phyloP scores from a whole-genome alignment of 2,888 invertebrate species.

The Tethea ocularis region DNA sequence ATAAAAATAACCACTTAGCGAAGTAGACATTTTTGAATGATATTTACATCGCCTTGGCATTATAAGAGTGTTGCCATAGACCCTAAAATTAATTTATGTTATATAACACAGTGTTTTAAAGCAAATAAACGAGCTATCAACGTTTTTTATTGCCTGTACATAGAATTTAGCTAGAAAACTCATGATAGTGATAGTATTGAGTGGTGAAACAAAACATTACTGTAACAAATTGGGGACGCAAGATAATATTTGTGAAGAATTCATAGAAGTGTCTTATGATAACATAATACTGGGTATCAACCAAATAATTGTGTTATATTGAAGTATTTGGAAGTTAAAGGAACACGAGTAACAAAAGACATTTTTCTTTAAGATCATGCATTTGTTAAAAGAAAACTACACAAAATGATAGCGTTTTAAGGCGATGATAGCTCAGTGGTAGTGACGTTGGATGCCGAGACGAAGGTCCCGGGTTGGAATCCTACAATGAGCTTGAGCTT shows the following conservation, averaged over 20 bases:
- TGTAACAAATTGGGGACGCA: not conserved
- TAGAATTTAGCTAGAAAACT: constrained; percentile 2
- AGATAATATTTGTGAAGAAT: not conserved
- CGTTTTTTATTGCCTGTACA: not conserved
- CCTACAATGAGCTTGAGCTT: no score
- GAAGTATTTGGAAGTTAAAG: no score
- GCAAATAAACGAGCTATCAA: not conserved
- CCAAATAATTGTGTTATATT: not conserved
- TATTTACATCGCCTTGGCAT: not conserved
- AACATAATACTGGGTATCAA: no score
- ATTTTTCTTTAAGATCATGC: no score
- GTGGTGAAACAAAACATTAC: not conserved
- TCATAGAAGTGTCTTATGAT: not conserved
- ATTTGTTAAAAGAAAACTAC: no score
- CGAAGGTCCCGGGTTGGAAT: no score
- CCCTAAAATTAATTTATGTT: not conserved
- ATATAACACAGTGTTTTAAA: not conserved
- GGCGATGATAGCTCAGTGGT: no score
- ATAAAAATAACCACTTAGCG: not conserved
- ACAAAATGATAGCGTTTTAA: no score
- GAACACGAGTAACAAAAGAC: no score
- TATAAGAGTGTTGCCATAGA: not conserved
- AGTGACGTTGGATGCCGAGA: no score
- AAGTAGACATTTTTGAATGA: not conserved
- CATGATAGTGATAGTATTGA: not conserved